A percentile compares a stretch with the other conserved stretches of the same genome.
These are phyloP conservation scores for Pardalotus punctatus DNA, from an alignment of 2,113 vertebrate genomes.

Conservation along the genomic window DNA sequence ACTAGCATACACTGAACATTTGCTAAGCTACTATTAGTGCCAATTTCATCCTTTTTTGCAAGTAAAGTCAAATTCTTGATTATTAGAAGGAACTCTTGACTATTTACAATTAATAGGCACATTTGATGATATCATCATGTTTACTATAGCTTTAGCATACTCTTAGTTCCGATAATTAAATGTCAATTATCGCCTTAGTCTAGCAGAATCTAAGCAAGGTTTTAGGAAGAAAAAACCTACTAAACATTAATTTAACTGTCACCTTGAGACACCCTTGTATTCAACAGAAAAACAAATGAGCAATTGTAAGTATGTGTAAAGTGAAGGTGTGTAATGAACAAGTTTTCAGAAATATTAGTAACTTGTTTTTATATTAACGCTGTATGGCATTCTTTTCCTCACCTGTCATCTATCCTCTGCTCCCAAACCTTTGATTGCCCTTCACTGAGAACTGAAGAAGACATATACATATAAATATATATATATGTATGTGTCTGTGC, in stretches of 20 bases:
- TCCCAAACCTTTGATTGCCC: neutral
- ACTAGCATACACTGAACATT: neutral
- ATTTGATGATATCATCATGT: neutral
- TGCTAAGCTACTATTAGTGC: neutral
- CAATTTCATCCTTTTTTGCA: neutral
- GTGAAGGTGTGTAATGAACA: neutral
- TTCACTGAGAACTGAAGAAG: neutral
- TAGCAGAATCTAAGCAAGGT: neutral
- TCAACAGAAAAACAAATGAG: neutral
- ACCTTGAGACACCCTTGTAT: neutral
- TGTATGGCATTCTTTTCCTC: neutral
- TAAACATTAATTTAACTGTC: neutral
- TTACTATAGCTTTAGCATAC: neutral
- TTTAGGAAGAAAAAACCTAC: neutral
- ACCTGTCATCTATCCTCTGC: neutral
- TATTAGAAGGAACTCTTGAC: neutral
- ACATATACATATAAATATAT: neutral
- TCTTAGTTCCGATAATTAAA: neutral
- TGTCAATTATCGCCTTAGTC: neutral
- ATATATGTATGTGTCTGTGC: rapidly evolving
- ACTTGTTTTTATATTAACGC: neutral
- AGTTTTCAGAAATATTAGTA: neutral
- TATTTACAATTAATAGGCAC: neutral
- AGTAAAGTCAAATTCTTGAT: neutral
- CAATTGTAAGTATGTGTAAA: neutral